These are phyloP conservation scores for Synchiropus splendidus DNA, from an alignment of 2,113 vertebrate species.

Conservation along the genomic window DNA sequence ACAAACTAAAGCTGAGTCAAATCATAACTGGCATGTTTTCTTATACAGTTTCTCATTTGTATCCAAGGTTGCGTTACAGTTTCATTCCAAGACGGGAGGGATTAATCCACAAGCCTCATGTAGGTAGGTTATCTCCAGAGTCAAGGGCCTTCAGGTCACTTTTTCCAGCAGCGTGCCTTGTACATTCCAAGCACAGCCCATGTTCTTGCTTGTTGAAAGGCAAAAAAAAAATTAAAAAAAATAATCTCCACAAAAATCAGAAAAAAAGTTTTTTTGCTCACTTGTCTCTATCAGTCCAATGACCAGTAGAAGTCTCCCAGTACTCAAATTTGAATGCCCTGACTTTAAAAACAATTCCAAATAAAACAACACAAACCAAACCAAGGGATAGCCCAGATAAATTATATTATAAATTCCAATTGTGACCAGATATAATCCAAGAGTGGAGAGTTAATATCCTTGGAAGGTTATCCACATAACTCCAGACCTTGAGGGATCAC, in stretches of 20 bases:
- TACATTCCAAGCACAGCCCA: constrained; percentile 56
- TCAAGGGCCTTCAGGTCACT: constrained; percentile 2
- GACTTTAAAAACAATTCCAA: constrained; percentile 62
- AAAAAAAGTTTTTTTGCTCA: constrained; percentile 50
- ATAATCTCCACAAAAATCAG: constrained; percentile 64
- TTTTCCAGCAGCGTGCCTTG: constrained; percentile 43
- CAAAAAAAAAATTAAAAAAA: constrained; percentile 13
- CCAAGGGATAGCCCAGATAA: constrained; percentile 45
- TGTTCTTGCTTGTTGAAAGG: constrained; percentile 15
- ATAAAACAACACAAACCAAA: constrained; percentile 39
- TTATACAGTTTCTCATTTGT: constrained; percentile 16
- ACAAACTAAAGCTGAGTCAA: constrained; percentile 13
- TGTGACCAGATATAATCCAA: constrained; percentile 79
- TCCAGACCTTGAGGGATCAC: constrained; percentile 45
- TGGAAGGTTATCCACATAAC: constrained; percentile 70
- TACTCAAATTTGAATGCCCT: constrained; percentile 55
- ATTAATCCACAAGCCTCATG: constrained; percentile 52
- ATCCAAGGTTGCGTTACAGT: constrained; percentile 52
- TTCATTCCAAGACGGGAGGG: constrained; percentile 40
- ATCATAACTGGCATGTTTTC: too few species aligned
- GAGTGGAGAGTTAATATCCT: constrained; percentile 73
- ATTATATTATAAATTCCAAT: constrained; percentile 53
- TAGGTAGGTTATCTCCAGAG: constrained; percentile 30
- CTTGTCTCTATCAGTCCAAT: constrained; percentile 48
- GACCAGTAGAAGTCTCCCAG: constrained; percentile 63